Evolutionary conservation across 2,888 invertebrate species (phyloP).

Genomic region (Heliconius hortense): DNA sequence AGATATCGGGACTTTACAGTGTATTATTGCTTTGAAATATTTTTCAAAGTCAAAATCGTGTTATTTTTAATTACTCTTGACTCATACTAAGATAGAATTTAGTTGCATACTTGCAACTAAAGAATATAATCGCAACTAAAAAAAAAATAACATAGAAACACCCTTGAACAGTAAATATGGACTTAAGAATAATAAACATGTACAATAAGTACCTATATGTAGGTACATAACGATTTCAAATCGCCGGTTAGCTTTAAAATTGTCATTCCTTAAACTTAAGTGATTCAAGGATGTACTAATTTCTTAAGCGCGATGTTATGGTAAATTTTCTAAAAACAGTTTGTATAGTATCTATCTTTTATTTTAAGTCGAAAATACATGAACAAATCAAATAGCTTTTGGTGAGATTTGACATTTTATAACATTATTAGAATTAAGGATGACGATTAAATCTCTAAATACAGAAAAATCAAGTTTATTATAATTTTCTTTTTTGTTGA

Average conservation of each 20-base stretch:
- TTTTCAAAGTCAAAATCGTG: background rate
- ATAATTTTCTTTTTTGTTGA: slow-evolving; percentile 67
- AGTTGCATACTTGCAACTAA: background rate
- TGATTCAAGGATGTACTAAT: background rate
- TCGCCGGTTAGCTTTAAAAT: background rate
- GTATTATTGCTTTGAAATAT: background rate
- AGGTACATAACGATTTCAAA: background rate
- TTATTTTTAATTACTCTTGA: background rate
- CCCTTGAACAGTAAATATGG: background rate
- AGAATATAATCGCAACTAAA: background rate
- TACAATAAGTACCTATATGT: background rate
- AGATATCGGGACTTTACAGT: background rate
- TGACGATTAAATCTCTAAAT: slow-evolving; percentile 29
- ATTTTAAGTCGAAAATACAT: background rate
- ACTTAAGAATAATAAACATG: background rate
- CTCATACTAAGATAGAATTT: background rate
- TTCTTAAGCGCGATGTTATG: background rate
- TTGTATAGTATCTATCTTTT: too few relatives aligned
- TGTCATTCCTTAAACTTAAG: background rate
- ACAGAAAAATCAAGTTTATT: slow-evolving; percentile 41
- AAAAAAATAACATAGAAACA: background rate
- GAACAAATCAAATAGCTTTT: background rate
- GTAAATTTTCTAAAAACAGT: background rate
- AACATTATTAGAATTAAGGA: slow-evolving; percentile 22
- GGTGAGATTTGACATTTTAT: slow-evolving; percentile 10